Evolutionary conservation across 2,797 vertebrate genomes (phyloP).

Genomic region (Neoniphon sammara): DNA sequence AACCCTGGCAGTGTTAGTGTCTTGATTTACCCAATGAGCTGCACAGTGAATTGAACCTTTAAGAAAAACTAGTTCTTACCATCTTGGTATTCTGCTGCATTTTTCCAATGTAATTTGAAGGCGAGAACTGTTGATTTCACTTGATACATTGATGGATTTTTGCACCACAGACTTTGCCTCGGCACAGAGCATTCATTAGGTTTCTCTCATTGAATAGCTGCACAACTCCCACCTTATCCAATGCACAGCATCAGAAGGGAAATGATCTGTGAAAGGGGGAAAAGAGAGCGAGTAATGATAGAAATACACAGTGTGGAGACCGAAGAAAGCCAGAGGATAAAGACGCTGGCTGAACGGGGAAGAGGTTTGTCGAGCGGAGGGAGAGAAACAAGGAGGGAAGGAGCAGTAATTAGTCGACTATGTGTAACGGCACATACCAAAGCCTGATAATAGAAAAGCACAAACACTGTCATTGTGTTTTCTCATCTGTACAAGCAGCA

Average conservation of each 20-base stretch:
- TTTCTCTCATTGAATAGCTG: slow-evolving; percentile 41
- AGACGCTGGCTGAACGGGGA: too few relatives aligned
- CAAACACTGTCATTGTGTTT: neutral
- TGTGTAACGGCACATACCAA: neutral
- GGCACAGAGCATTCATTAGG: slow-evolving; percentile 48
- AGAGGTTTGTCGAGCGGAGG: slow-evolving; percentile 41
- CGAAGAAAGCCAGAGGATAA: slow-evolving; percentile 13
- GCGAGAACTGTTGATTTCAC: slow-evolving; percentile 9
- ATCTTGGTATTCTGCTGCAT: neutral
- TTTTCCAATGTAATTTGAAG: neutral
- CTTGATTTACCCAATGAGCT: neutral
- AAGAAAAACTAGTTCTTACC: neutral
- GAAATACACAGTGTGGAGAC: slow-evolving; percentile 28
- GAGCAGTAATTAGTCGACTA: slow-evolving; percentile 2
- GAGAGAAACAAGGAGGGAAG: neutral
- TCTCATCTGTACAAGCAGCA: neutral
- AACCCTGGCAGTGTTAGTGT: neutral
- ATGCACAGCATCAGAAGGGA: slow-evolving; percentile 40
- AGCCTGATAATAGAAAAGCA: neutral
- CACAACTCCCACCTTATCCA: slow-evolving; percentile 27
- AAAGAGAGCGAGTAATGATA: slow-evolving; percentile 44
- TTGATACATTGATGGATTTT: slow-evolving; percentile 20
- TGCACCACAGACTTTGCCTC: slow-evolving; percentile 5
- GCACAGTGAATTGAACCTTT: neutral
- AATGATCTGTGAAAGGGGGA: slow-evolving; percentile 38